Evolutionary conservation across 2,113 vertebrate genomes (phyloP), one percentile per base, ranked within the genome.

Genomic region (Ceyx margarethae): DNA sequence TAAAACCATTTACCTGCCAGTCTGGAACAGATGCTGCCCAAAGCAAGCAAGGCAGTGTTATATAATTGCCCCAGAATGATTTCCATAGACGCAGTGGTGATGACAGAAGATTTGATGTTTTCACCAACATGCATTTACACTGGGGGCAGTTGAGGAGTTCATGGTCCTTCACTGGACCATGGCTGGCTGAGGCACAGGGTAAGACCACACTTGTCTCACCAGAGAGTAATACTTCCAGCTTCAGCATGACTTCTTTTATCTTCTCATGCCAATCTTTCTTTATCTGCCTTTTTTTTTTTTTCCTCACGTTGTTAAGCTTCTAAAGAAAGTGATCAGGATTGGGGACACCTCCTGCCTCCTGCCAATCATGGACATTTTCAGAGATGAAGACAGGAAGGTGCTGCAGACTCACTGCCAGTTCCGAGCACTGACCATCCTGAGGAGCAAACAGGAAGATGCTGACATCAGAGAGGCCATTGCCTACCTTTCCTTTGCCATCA

Each of bases 401-500:
- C 95, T 99, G 93, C 97, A 97, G 87, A 88, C 56, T 37, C 98
- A 99, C 95, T 99, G 99, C 93, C 98, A 98, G n/a, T 29, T 95
- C 2, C 97, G 95, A 43, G 98, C 99, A 0, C 94, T 98, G 94
- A 96, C 97, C 81, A 97, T 99, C 94, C 91, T 99, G 67, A 96
- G 96, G 67, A 95, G 14, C 73, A 77, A n/a, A 7, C 91, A 62
- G 84, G 97, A 96, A 1, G 98, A 95, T 23, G 82, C 85, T n/a
- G 96, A 91, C 65, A 81, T 98, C 83, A 98, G 95, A 85, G 98
- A 99, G 93, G 98, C 98, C 64, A 97, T 99, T 66, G 94, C 98
- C 9, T 98, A 99, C 92, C 98, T 99, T 37, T 99, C 98, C 56
- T 97, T 99, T 81, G 98, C 99, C 89, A 99, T 99, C 95, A 98